Base-by-base conservation (phyloP, 2,888 invertebrate genomes). In the Odontocolon sp. region DNA sequence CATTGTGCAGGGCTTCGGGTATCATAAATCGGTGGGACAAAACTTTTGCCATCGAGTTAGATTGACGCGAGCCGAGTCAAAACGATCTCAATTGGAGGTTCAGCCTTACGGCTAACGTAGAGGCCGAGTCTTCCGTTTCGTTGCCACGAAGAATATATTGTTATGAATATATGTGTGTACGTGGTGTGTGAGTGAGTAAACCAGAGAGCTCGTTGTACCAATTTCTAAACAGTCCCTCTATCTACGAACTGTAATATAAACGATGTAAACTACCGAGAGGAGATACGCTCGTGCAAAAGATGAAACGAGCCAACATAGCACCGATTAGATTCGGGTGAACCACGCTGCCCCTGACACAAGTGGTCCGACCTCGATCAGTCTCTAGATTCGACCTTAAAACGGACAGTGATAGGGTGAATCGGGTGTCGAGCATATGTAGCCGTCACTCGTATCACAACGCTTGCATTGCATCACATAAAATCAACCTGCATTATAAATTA, bases 11-110 rank as follows among this genome's bases (percentile, higher is more conserved):
- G n/a, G n/a, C n/a, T n/a, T n/a, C n/a, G n/a, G n/a, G n/a, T n/a
- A n/a, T n/a, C n/a, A n/a, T n/a, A n/a, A n/a, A 8, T 23, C 33
- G 31, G 45, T 23, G 42, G 72, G 81, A 80, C 80, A 79, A 81
- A 80, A 83, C 72, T 78, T 80, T 76, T 68, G 47, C 80, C 54
- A 64, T 50, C 26, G 59, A n/a, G 69, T 68, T 82, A 80, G 80
- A 84, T 84, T 83, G 81, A 80, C 76, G 74, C 80, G 78, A 78
- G 78, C 80, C 79, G 79, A 82, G 79, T 78, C 78, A 59, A 82
- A 82, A 80, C 76, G 80, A 83, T 81, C 81, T 83, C 82, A 83
- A 84, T 83, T 84, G 81, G 78, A 79, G 69, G 77, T 79, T 79
- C 79, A 71, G 77, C 71, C 80, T 79, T 68, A 77, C 68, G 63